Base-by-base conservation (phyloP, 2,113 vertebrate species). In the Polyodon spathula region DNA sequence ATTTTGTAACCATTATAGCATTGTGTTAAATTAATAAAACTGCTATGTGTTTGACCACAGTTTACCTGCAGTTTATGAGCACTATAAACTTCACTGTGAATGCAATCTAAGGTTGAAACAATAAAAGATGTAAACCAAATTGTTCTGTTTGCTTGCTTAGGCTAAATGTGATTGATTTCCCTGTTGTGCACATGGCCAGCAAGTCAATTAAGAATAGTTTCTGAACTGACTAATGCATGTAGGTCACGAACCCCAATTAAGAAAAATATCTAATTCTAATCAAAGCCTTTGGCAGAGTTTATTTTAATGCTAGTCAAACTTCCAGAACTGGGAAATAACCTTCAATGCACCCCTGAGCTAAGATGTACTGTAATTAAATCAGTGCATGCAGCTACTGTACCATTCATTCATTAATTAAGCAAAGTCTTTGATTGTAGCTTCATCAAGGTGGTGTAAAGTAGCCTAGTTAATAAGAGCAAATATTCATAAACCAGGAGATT, bases 341-440 rank as follows among this genome's bases (percentile, higher is more conserved):
- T 50, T n/a, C n/a, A n/a, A 1, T 4, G 46, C 11, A 12, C 46
- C 3, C 8, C 46, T 50, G 46, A 50, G n/a, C n/a, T 5, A 50
- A 50, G 46, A n/a, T 50, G 4, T 5, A n/a, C 6, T 50, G 46
- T 50, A 5, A 12, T 50, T 50, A 1, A 50, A 50, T 6, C 6
- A 43, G 10, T 6, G 42, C 6, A 43, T 6, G 10, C 10, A 43
- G 10, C 6, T 6, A 43, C 66, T 67, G 69, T 66, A 66, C 63
- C 63, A 70, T 71, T 71, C 60, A 67, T 72, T 69, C 44, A 62
- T 8, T 69, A n/a, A n/a, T n/a, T n/a, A n/a, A n/a, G n/a, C n/a
- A n/a, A n/a, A n/a, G n/a, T n/a, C n/a, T n/a, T n/a, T n/a, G n/a
- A n/a, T n/a, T n/a, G n/a, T n/a, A n/a, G n/a, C n/a, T n/a, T n/a